Evolutionary conservation across 2,113 vertebrate species (phyloP).

Genomic region (Meles meles): DNA sequence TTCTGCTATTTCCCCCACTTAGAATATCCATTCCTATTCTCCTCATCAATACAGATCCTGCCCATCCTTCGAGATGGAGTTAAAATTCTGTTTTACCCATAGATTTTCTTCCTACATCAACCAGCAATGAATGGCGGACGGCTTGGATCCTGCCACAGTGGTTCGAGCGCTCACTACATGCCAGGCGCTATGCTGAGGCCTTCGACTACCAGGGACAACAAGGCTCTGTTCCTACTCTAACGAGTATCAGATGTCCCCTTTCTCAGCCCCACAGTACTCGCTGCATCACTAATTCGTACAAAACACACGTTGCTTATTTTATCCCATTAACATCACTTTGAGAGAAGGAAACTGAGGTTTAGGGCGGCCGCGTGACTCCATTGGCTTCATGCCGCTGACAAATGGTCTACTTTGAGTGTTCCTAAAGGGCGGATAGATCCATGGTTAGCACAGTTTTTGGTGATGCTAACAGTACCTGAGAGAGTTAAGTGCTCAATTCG

Average conservation of each 20-base stretch:
- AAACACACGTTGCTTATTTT: neutral
- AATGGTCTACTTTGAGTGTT: neutral
- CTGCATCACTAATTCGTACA: neutral
- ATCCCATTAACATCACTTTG: neutral
- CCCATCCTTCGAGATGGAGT: neutral
- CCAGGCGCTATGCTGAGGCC: neutral
- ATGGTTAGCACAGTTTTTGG: neutral
- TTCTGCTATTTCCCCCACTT: neutral
- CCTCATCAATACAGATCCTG: neutral
- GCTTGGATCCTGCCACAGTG: neutral
- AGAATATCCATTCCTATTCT: neutral
- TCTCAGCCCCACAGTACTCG: neutral
- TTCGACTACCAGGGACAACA: neutral
- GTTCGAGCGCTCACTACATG: neutral
- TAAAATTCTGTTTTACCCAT: neutral
- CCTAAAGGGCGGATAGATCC: neutral
- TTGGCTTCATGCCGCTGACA: neutral
- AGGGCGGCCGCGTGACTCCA: neutral
- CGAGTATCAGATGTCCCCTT: neutral
- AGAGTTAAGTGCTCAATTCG: neutral
- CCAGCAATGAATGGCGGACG: neutral
- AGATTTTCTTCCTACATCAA: neutral
- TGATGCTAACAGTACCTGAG: neutral
- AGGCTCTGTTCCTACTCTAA: neutral
- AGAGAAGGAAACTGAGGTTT: neutral